These are phyloP conservation scores for Tipula unca DNA, from an alignment of 2,888 invertebrate species.

Conservation along the genomic window DNA sequence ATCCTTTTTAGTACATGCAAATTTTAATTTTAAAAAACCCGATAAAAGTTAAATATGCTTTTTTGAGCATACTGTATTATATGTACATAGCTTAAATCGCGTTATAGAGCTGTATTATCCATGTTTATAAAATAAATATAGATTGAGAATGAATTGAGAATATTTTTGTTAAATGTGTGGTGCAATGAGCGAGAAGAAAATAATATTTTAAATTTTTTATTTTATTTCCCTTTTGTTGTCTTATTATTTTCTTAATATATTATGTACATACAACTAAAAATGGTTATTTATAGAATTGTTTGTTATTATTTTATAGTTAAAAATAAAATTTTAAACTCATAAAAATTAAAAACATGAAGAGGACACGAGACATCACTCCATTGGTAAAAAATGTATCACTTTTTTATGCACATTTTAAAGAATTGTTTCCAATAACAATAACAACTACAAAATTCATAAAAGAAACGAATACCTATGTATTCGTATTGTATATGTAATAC, in stretches of 20 bases:
- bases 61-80: background rate
- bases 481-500: too few relatives aligned
- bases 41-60: background rate
- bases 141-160: background rate
- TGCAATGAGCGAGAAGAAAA: background rate
- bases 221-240: background rate
- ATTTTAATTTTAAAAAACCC: too few relatives aligned
- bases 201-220: background rate
- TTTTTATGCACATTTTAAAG: too few relatives aligned
- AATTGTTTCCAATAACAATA: too few relatives aligned
- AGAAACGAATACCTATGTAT: too few relatives aligned
- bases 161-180: background rate
- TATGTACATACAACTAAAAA: background rate
- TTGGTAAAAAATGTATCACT: background rate
- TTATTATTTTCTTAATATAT: background rate
- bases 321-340: background rate
- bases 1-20: too few relatives aligned
- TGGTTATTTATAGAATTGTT: background rate
- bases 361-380: background rate
- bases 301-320: background rate
- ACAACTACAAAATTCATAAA: too few relatives aligned
- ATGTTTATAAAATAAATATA: background rate
- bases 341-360: background rate
- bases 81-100: background rate
- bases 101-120: background rate